Evolutionary conservation across 1,140 invertebrate genomes (phyloP).

Genomic region (Euura saliciscinereae): DNA sequence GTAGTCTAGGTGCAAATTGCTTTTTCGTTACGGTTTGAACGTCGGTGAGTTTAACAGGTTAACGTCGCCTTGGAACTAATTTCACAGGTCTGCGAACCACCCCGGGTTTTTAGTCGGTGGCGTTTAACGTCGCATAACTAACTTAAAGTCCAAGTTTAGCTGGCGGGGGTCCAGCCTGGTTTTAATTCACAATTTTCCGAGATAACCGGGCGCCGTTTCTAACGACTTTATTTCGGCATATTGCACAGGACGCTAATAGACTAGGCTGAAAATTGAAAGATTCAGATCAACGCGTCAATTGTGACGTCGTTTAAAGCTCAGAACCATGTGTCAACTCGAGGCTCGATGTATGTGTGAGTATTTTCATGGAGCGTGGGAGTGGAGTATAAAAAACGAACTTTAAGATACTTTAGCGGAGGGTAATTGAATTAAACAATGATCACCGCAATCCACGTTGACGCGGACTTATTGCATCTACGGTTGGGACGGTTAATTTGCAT

Average conservation of each 20-base stretch:
- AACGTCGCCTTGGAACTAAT: conserved; percentile 33
- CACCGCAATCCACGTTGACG: too few species aligned
- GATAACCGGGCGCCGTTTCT: not conserved
- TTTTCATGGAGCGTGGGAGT: too few species aligned
- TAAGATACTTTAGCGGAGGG: too few species aligned
- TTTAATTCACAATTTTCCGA: not conserved
- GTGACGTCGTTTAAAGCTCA: too few species aligned
- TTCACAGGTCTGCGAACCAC: conserved; percentile 14
- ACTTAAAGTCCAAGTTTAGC: not conserved
- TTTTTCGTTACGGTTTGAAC: not conserved
- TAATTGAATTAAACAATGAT: too few species aligned
- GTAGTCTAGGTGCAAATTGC: not conserved
- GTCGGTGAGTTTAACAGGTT: not conserved
- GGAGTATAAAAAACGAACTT: too few species aligned
- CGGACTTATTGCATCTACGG: too few species aligned
- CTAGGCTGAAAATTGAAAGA: too few species aligned
- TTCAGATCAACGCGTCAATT: too few species aligned
- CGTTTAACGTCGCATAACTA: not conserved
- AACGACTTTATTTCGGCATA: not conserved
- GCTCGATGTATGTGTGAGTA: too few species aligned
- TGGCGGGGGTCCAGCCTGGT: not conserved
- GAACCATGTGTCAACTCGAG: too few species aligned
- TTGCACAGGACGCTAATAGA: not conserved
- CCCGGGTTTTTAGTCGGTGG: not conserved
- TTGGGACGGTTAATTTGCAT: too few species aligned